Evolutionary conservation across 2,797 vertebrate species (phyloP).

Genomic region (Cryptoblepharus egeriae): DNA sequence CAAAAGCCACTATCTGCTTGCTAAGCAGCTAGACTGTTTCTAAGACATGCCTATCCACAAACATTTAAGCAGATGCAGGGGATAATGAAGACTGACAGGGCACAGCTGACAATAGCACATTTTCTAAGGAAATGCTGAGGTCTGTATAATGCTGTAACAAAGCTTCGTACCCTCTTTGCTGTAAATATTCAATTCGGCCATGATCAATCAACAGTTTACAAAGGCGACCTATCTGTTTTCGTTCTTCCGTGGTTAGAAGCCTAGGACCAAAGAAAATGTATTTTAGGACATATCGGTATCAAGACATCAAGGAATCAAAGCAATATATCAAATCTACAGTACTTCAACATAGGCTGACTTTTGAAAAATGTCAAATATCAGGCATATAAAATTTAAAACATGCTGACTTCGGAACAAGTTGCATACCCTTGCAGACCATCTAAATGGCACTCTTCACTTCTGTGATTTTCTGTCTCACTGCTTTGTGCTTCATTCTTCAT

Average conservation of each 20-base stretch:
- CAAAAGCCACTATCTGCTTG: conserved; percentile 16
- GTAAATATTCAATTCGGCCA: conserved; percentile 87
- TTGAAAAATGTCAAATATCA: neutral
- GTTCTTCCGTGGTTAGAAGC: conserved; percentile 80
- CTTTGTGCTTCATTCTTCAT: conserved; percentile 41
- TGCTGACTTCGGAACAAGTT: neutral
- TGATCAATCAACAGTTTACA: conserved; percentile 91
- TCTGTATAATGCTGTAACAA: conserved; percentile 82
- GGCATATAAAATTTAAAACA: neutral
- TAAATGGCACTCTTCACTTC: conserved; percentile 36
- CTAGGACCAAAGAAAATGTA: conserved; percentile 70
- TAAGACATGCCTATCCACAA: neutral
- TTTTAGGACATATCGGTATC: neutral
- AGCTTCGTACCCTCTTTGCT: conserved; percentile 79
- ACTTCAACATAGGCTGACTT: conserved; percentile 2
- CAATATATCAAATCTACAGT: neutral
- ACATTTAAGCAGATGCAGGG: conserved; percentile 47
- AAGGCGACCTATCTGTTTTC: conserved; percentile 84
- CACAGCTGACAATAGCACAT: conserved; percentile 89
- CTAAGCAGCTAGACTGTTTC: neutral
- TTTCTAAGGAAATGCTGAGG: conserved; percentile 88
- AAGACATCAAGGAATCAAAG: conserved; percentile 30
- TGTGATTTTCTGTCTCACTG: conserved; percentile 59
- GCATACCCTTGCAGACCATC: conserved; percentile 79
- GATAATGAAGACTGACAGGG: conserved; percentile 66